Base-by-base conservation (phyloP, 1,140 invertebrate genomes). In the Stegodyphus mimosarum region DNA sequence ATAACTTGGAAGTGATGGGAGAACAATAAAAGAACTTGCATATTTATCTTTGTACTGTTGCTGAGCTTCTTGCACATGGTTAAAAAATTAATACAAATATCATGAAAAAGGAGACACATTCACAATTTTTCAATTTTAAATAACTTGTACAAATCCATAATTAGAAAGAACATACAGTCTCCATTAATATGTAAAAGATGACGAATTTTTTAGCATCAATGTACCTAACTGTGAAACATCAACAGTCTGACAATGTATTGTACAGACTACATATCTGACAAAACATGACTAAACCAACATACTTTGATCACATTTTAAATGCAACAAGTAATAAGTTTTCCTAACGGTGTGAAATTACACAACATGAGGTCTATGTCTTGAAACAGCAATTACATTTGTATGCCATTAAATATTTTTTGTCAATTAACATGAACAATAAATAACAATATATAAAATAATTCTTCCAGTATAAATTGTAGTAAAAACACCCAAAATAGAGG, bases 401-500 rank as follows among this genome's bases (percentile, higher is more conserved):
- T 73, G 70, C 18, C 18, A 73, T 17, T 49, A 72, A 48, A 64
- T 52, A 64, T 63, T 33, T 63, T 72, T 83, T 17, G n/a, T 66
- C 71, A 63, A n/a, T 67, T 72, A 80, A 81, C 78, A 81, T 64
- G 17, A 67, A 73, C 7, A 64, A 72, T 64, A 83, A 51, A 83
- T 48, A 70, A 72, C 71, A 83, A 83, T 83, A 83, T 83, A 83
- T 74, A 83, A 83, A 83, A 83, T 83, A 83, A 83, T 83, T 66
- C 13, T 51, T 74, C 15, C 53, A 55, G 74, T 83, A 74, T 66
- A 83, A 83, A 83, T 66, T 74, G 33, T 53, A 49, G 69, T 74
- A 74, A 74, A 83, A 11, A 67, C 69, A 73, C 55, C 49, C 66
- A 80, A 83, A 83, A 83, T 83, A 74, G 11, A 80, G 18, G 78